Evolutionary conservation across 2,797 vertebrate genomes (phyloP).

Genomic region (Spondyliosoma cantharus): DNA sequence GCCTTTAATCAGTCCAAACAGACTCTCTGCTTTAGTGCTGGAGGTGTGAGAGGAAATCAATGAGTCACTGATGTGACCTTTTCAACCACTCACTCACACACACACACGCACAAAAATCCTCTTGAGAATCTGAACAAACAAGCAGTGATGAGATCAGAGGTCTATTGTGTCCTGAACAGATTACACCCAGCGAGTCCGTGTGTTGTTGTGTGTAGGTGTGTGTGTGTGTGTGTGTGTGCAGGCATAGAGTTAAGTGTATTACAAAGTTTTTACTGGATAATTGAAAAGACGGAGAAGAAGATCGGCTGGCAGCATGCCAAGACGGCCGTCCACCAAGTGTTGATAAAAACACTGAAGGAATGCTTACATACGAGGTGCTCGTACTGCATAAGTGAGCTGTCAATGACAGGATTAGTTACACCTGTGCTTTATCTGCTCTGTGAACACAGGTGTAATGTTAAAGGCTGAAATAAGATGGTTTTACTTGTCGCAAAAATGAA

Average conservation of each 20-base stretch:
- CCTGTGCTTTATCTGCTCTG: background rate
- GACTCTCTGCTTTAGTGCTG: conserved; percentile 44
- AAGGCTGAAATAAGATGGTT: background rate
- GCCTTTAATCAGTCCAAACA: conserved; percentile 59
- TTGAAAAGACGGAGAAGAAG: background rate
- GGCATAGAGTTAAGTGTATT: background rate
- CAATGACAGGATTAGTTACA: background rate
- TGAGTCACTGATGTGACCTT: conserved; percentile 76
- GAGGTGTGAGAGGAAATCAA: conserved; percentile 66
- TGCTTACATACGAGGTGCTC: background rate
- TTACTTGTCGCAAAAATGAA: background rate
- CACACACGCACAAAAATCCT: conserved; percentile 32
- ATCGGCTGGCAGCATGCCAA: background rate
- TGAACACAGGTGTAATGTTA: background rate
- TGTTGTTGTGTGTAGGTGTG: background rate
- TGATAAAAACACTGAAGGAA: no score
- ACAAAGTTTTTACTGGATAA: conserved; percentile 15
- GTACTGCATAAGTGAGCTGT: no score
- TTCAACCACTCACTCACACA: conserved; percentile 38
- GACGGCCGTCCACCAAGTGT: background rate
- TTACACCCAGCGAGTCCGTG: conserved; percentile 31
- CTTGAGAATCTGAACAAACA: conserved; percentile 59
- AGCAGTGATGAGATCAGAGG: conserved; percentile 65
- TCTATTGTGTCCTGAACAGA: conserved; percentile 38
- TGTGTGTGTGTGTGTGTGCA: background rate